Evolutionary conservation across 2,888 invertebrate genomes (phyloP).

Genomic region (Cryptus armator): DNA sequence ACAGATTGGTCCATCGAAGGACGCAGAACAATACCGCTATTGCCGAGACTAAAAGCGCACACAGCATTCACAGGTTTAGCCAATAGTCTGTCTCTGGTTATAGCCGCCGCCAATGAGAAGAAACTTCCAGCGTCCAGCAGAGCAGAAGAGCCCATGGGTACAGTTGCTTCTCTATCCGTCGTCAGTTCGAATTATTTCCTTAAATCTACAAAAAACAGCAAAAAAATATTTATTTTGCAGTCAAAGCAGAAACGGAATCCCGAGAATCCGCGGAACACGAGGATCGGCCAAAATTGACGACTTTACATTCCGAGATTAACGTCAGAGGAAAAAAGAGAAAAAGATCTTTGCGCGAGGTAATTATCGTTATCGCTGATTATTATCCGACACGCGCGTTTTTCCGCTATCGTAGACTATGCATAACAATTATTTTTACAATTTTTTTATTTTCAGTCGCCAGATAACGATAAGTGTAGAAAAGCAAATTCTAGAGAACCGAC

Average conservation of each 20-base stretch:
- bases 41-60: conserved; percentile 94
- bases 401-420: not conserved
- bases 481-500: conserved; percentile 28
- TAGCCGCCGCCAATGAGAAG: conserved; percentile 88
- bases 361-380: not conserved
- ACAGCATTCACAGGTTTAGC: conserved; percentile 94
- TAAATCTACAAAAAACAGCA: not conserved
- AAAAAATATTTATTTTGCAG: conserved; percentile 28
- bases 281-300: conserved; percentile 65
- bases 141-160: conserved; percentile 63
- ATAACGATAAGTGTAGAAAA: conserved; percentile 54
- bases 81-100: conserved; percentile 90
- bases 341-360: conserved; percentile 64
- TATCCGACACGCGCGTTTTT: not conserved
- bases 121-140: conserved; percentile 84
- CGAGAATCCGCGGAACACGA: conserved; percentile 69
- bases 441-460: conserved; percentile 47
- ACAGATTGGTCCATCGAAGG: conserved; percentile 96
- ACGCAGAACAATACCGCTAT: conserved; percentile 92
- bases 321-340: conserved; percentile 71
- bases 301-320: conserved; percentile 62
- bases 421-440: not conserved
- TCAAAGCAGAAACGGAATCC: conserved; percentile 71
- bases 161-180: not conserved
- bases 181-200: not conserved